Evolutionary conservation across 2,888 invertebrate species (phyloP), one percentile per base, ranked within the genome.

Genomic region (Stenodema calcarata): DNA sequence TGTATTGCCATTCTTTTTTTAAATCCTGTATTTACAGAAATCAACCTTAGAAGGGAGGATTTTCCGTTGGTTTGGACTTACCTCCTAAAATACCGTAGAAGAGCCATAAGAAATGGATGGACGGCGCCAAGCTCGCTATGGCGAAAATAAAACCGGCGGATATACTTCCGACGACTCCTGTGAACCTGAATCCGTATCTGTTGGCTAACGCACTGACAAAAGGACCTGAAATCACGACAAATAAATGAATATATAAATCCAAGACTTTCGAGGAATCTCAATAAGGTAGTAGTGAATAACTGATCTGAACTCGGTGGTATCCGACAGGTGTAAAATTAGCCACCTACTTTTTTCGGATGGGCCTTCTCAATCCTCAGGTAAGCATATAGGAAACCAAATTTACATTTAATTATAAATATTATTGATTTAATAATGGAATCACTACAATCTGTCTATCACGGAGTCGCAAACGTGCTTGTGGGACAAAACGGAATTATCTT

Each of bases 121-220:
- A 95, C 6, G 92, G 92, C 27, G 96, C 95, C 90, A 93, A 95
- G 90, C 94, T 95, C 0, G 96, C 95, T 0, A 95, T 89, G 0
- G 93, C 93, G 90, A 98, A 96, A 3, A 95, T 95, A 18, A 91
- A 87, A 11, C 94, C 92, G 0, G 95, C 94, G 83, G 98, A 91
- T 1, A 97, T 85, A 89, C 96, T 94, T 75, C 99, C 99, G 16
- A 94, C 90, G 47, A 99, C 95, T 11, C 98, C 96, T 0, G 99
- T 97, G 47, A 93, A 92, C 75, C 98, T 94, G 91, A 98, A 98
- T 41, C 99, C 99, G 90, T 95, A 99, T 89, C 95, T 95, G 92
- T 99, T 99, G 50, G 98, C 96, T 88, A 99, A 92, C 0, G 97
- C 98, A 89, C 97, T 96, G 0, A 97, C 98, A 90, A 99, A 95